Base-by-base conservation (phyloP, 1,140 invertebrate species). In the Aleiodes sp. region DNA sequence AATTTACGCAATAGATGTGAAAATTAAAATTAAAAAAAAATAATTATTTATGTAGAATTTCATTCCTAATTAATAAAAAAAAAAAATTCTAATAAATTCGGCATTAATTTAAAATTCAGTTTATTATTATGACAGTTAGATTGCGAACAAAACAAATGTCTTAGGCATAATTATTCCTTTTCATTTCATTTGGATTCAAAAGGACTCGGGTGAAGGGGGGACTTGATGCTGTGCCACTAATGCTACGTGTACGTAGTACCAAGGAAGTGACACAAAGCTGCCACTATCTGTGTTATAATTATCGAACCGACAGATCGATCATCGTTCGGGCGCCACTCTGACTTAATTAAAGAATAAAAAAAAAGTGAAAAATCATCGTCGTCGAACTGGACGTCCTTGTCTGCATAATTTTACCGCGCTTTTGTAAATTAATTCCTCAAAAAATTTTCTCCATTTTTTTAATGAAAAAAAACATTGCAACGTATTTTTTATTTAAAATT, bases 231-330 rank as follows among this genome's bases (percentile, higher is more conserved):
- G 12, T 14, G 26, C 21, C 21, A 52, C 4, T 35, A 4, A 35
- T 24, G 21, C 9, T 64, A 37, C 24, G 39, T 37, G 35, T 6
- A 28, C 10, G 41, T 43, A 26, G 28, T 33, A 28, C 16, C 52
- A 57, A 66, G 46, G 46, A 66, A 57, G 46, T 66, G 64, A 66
- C 52, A 66, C 39, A 66, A 66, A 66, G 64, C 43, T 10, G 29
- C 46, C 52, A 66, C 16, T 66, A 52, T 57, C 33, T 35, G 46
- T 66, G 64, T 66, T 66, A 43, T 66, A 66, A 66, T 66, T 66
- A 66, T 66, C 52, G 46, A 66, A 37, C 29, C 33, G 46, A 66
- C 46, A 66, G 64, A 66, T 66, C 46, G 29, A 66, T 66, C 46
- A 52, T 56, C 63, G 43, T 52, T 31, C 64, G 52, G 64, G 64